Evolutionary conservation across 2,797 vertebrate genomes (phyloP), one percentile per base, ranked within the genome.

Genomic region (Lutjanus argentimaculatus): DNA sequence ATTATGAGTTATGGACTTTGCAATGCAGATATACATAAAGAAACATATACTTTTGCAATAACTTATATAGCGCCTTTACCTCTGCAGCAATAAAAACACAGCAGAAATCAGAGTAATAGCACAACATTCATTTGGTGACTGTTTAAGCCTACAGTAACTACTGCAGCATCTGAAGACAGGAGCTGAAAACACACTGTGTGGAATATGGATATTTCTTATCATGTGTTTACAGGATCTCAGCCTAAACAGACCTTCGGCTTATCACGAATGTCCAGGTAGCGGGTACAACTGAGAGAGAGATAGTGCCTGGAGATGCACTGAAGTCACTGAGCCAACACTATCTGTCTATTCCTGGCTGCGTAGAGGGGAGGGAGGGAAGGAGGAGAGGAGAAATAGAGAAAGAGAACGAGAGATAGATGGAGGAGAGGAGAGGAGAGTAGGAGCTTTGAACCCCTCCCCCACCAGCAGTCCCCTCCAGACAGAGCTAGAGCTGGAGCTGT

Each of bases 231-330:
- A 92, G 89, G 72, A 83, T 81, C 72, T 83, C 87, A 56, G 88
- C 76, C 81, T 53, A 84, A 91, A 88, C 82, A 83, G 78, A 79
- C 83, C 85, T 79, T 80, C 12, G 30, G 80, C 88, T 89, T 92
- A 93, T 95, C 94, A 57, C 82, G 63, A 56, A 88, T 72, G 85
- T 89, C 88, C 94, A 93, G 88, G 89, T 92, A 93, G 88, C 53
- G 72, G 67, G 21, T 82, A 77, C 79, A 82, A 86, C 74, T 56
- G 80, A 81, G 80, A 66, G 56, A 70, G 73, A 87, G 89, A 91
- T 83, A 81, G 53, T 61, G 82, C 82, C 85, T 75, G 74, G 77
- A 92, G 86, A 91, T 88, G 89, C 81, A 76, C 79, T 65, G 75
- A 91, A 91, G 86, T 80, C 76, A 89, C 79, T 82, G 78, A 88